Base-by-base conservation (phyloP, 2,888 invertebrate species). In the Strigamia crassipes region DNA sequence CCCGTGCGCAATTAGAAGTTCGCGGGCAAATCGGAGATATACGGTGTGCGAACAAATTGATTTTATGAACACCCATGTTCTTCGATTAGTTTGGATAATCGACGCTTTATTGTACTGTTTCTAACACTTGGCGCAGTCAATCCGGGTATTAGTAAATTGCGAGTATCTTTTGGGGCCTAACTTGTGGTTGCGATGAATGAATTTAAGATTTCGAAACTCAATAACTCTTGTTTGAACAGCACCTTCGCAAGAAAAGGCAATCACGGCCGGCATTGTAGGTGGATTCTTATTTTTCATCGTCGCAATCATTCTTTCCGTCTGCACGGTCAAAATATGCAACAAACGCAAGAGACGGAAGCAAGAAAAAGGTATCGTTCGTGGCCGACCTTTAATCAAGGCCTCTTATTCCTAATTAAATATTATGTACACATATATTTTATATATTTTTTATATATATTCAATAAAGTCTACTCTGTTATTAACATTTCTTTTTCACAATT, bases 241-340 rank as follows among this genome's bases (percentile, higher is more conserved):
- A 31, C 81, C 81, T 21, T 81, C 81, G 12, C 81, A 83, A 73
- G 78, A 83, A 46, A 83, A 83, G 79, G 96, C 96, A 85, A 96
- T 96, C 89, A 96, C 96, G 84, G 97, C 97, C 86, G 97, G 97
- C 84, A 95, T 97, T 86, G 96, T 97, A 85, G 97, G 97, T 86
- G 97, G 97, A 85, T 94, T 98, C 87, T 92, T 97, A 88, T 97
- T 98, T 92, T 96, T 97, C 91, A 94, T 97, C 88, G 96, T 97
- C 87, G 96, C 97, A 89, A 96, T 97, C 89, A 96, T 97, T 88
- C 92, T 98, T 87, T 96, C 97, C 86, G 94, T 97, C 87, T 96
- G 97, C 91, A 96, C 96, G 86, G 96, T 97, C 87, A 96, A 97
- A 91, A 96, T 97, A 89, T 96, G 96, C 92, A 97, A 97, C 91